Conservation (phyloP, 2,888 invertebrate species). For the Tinea trinotella region DNA sequence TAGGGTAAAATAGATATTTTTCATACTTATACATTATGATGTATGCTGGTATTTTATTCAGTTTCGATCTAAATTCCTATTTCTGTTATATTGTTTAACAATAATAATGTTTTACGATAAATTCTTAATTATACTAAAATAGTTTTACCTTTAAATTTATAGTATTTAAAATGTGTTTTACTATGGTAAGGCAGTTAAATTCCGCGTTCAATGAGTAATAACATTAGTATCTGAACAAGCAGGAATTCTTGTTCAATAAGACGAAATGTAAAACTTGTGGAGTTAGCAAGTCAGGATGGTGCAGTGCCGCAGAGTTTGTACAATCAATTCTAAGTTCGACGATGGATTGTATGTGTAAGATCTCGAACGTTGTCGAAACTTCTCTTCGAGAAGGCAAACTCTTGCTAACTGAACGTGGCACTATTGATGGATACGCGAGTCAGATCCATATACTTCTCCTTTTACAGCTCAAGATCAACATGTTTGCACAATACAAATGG, state of each 20-base stretch:
- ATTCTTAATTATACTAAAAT: too few species aligned
- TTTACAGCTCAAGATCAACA: not conserved
- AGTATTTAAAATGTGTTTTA: too few species aligned
- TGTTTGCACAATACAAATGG: too few species aligned
- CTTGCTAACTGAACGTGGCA: slow-evolving; percentile 16
- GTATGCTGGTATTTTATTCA: too few species aligned
- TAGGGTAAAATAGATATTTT: not conserved
- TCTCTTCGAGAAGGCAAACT: slow-evolving; percentile 12
- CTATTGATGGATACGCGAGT: slow-evolving; percentile 11
- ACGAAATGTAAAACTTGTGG: slow-evolving; percentile 33
- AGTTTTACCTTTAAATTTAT: too few species aligned
- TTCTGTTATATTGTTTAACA: too few species aligned
- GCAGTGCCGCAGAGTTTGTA: slow-evolving; percentile 33
- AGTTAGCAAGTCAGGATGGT: slow-evolving; percentile 29
- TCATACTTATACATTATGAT: not conserved
- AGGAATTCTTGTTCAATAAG: slow-evolving; percentile 23
- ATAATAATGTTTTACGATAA: too few species aligned
- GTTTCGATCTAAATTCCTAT: too few species aligned
- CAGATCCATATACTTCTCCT: not conserved
- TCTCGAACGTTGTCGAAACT: slow-evolving; percentile 18
- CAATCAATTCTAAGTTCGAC: slow-evolving; percentile 40
- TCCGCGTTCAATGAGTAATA: not conserved
- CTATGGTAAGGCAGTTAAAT: too few species aligned
- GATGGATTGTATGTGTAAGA: slow-evolving; percentile 31
- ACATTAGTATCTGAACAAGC: not conserved